A percentile compares a stretch with the other conserved stretches of the same genome.
Evolutionary conservation across 2,113 vertebrate species (phyloP).

Genomic region (Pomatorhinus ruficollis): DNA sequence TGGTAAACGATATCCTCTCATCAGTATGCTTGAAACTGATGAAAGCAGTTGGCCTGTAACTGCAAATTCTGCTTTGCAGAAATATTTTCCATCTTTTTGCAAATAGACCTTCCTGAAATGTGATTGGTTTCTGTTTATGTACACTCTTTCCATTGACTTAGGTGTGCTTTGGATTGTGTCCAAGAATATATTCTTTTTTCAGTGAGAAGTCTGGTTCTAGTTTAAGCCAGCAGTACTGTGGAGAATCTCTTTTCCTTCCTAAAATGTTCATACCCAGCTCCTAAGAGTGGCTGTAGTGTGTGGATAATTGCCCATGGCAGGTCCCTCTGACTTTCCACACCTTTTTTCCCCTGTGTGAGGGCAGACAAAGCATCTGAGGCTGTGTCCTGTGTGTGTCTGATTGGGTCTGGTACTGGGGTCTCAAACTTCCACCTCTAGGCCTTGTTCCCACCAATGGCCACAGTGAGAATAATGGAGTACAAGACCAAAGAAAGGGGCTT

Average conservation of each 20-base stretch:
- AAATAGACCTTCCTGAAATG: not conserved
- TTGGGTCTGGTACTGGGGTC: not conserved
- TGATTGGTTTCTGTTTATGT: not conserved
- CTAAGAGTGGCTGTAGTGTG: not conserved
- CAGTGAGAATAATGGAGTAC: not conserved
- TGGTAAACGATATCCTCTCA: not conserved
- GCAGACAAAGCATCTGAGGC: not conserved
- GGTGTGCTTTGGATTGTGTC: not conserved
- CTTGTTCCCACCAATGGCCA: accelerated
- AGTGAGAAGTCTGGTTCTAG: not conserved
- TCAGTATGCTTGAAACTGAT: not conserved
- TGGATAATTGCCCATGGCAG: not conserved
- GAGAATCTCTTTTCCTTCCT: not conserved
- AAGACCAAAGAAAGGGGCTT: not conserved
- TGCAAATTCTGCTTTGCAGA: not conserved
- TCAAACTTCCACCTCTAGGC: not conserved
- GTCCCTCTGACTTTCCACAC: not conserved
- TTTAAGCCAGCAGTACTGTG: not conserved
- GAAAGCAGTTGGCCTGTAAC: not conserved
- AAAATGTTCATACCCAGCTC: not conserved
- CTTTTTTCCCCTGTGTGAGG: not conserved
- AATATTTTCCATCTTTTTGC: not conserved
- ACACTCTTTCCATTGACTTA: not conserved
- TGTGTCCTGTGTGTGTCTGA: not conserved
- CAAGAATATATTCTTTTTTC: not conserved